Base-by-base conservation (phyloP, 2,888 invertebrate species). In the Eulithis prunata region DNA sequence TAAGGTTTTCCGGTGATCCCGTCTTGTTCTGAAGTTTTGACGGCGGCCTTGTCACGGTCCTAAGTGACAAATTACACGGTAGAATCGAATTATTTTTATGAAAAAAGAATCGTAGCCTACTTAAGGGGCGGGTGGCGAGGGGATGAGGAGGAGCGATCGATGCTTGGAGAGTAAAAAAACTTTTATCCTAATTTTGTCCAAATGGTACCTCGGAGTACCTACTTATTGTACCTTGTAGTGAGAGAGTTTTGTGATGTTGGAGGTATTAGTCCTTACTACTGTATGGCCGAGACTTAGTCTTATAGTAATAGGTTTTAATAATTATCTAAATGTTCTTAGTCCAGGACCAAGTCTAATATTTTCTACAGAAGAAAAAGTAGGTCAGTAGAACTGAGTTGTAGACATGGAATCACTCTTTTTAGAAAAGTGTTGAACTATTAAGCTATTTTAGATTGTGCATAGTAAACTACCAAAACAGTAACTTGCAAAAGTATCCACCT, bases 1-100 rank as follows among this genome's bases (percentile, higher is more conserved):
- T 88, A 88, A 88, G 86, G 84, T 88, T 88, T 86, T 75, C 79
- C 80, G 80, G 79, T 87, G 86, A 85, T 87, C 85, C 86, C 81
- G 81, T 78, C 77, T 74, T 71, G 74, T 78, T 79, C 74, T 79
- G 82, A 84, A 85, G 80, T 86, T 86, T 82, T 74, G 77, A 75
- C 74, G 71, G 63, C 78, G 74, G 77, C 77, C 82, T 86, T 90
- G 90, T 89, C 89, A 87, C 81, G 81, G 81, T 78, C 76, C 80
- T 88, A 85, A 86, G 86, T 90, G 88, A 90, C 88, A 90, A 92
- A 92, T 91, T 90, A 89, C 84, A 80, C 80, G 74, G 75, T 73
- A 77, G 76, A 81, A 82, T 82, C 80, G 78, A 82, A 81, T 78
- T 69, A 70, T 72, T 68, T 69, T 64, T 66, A 52, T 43, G 43